Evolutionary conservation across 2,113 vertebrate genomes (phyloP), one percentile per base, ranked within the genome.

Genomic region (Corydoras maculifer): DNA sequence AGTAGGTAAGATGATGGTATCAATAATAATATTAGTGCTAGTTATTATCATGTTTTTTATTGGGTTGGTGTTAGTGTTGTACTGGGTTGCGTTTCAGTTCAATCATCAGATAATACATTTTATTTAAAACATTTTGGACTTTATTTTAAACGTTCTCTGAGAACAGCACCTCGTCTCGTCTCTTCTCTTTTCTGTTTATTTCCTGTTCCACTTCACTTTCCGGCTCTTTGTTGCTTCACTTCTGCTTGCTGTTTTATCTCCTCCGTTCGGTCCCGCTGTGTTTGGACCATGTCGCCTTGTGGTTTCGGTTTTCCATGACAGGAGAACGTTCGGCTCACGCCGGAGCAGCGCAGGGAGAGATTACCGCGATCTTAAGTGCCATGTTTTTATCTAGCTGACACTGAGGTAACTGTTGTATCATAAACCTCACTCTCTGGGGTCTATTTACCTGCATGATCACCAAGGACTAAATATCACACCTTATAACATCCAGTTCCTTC

Each of bases 401-500:
- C 51, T 72, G 61, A 64, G 62, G 61, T 49, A 72, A 64, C 18
- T 64, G 69, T 64, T 71, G 69, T 63, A 62, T 71, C 69, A 71
- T 62, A 71, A 63, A 32, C 31, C 10, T 31, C 9, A 2, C 51
- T 57, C 69, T 51, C 69, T 57, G 51, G 12, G 69, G 60, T 29
- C 55, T 32, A 35, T 32, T 60, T 71, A 63, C 50, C 50, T 43
- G 50, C 50, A 13, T 9, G 11, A 50, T 62, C 69, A 57, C 15
- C 15, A 14, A 59, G 53, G 53, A 49, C 15, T 57, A 3, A 48
- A 4, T 54, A 63, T 64, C 60, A 29, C 51, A 30, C 31, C 51
- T 48, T 4, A 12, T 55, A 63, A 71, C 30, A 54, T 61, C 14
- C 32, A 57, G 25, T 55, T 31, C n/a, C 51, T 25, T 70, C 54